A percentile compares a stretch with the other conserved stretches of the same genome.
Conservation (phyloP, 2,888 invertebrate species). For the Epinotia brunnichana region DNA sequence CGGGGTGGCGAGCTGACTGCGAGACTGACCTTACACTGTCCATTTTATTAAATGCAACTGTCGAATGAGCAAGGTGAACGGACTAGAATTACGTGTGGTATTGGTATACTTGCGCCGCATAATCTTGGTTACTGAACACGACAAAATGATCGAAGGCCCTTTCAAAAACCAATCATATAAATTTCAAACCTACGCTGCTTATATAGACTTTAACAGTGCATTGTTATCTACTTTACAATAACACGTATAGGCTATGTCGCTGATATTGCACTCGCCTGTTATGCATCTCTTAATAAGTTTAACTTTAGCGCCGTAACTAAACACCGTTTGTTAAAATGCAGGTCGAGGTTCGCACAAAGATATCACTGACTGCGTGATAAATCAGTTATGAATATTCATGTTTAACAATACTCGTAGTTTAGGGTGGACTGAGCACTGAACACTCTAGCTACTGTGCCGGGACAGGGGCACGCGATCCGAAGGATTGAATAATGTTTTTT, state of each 20-base stretch:
- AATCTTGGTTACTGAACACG: constrained; percentile 22
- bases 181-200: constrained; percentile 13
- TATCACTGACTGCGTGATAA: constrained; percentile 20
- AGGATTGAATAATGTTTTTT: constrained; percentile 30
- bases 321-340: constrained; percentile 30
- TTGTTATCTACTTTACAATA: constrained; percentile 26
- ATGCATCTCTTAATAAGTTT: constrained; percentile 24
- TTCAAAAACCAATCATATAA: constrained; percentile 22
- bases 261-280: not conserved
- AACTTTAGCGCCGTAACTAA: constrained; percentile 2
- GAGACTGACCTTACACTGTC: constrained; percentile 29
- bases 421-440: constrained; percentile 15
- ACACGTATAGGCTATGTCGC: not conserved
- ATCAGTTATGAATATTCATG: constrained; percentile 29
- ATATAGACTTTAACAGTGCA: constrained; percentile 12
- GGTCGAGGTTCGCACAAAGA: constrained; percentile 28
- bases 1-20: constrained; percentile 19
- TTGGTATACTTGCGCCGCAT: constrained; percentile 10
- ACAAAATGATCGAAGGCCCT: constrained; percentile 17
- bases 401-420: constrained; percentile 2
- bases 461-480: constrained; percentile 15
- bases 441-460: not conserved
- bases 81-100: constrained; percentile 14
- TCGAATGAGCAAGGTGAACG: constrained; percentile 32
- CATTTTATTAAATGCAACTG: constrained; percentile 25